Percentiles rank a stretch among this genome's conserved stretches.
Evolutionary conservation across 2,113 vertebrate species (phyloP).

Genomic region (human): DNA sequence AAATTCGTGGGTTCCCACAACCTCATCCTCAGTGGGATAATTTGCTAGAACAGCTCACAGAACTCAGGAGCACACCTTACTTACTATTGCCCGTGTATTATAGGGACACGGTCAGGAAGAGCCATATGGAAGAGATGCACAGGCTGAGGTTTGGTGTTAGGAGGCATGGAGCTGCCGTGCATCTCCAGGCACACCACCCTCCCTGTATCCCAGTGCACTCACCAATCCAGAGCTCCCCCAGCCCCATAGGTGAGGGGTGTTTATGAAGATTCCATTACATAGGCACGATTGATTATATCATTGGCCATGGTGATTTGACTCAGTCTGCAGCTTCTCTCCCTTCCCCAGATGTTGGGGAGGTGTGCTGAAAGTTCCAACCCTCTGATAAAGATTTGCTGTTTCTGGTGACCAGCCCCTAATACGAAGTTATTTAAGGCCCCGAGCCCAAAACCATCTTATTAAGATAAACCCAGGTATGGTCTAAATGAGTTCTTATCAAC

Average conservation of each 20-base stretch:
- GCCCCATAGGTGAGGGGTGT: not conserved
- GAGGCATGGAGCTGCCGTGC: not conserved
- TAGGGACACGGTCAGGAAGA: not conserved
- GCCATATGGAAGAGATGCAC: not conserved
- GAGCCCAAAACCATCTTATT: not conserved
- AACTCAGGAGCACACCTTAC: too few relatives aligned
- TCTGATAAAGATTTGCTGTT: not conserved
- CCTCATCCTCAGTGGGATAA: not conserved
- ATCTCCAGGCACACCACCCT: not conserved
- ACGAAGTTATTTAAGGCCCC: not conserved
- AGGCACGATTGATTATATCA: not conserved
- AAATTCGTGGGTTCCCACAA: not conserved
- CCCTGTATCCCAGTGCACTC: not conserved
- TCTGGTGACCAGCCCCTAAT: not conserved
- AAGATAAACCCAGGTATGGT: not conserved
- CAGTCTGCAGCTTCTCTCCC: not conserved
- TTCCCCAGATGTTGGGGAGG: not conserved
- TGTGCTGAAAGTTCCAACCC: not conserved
- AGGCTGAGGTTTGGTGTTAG: not conserved
- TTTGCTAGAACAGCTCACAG: not conserved
- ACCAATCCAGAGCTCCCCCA: not conserved
- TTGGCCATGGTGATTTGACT: not conserved
- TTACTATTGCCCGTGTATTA: not conserved
- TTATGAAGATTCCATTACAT: not conserved
- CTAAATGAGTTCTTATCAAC: not conserved